Base-by-base conservation (phyloP, 53 echinoderm and acorn worm genomes). In the Hippasteria phrygiana region DNA sequence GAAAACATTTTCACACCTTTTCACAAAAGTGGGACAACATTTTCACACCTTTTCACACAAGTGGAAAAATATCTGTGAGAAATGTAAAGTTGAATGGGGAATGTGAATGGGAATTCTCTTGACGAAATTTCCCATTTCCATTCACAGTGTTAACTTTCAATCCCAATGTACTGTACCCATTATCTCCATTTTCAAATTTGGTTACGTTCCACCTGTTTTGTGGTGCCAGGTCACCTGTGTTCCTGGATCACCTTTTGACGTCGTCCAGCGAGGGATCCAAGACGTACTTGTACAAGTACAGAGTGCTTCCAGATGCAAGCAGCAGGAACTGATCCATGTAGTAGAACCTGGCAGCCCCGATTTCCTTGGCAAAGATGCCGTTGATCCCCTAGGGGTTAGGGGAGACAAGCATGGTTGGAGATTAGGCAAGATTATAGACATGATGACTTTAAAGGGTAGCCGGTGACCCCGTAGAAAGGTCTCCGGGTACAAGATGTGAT, bases 291-390 rank as follows among this genome's bases (percentile, higher is more conserved):
- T 99, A 94, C 48, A 99, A 31, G 89, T 89, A 90, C 31, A 99
- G 88, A 4, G 91, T 83, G 28, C 74, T 90, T 4, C 87, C 94
- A 56, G 88, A 93, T 38, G 88, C 53, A 3, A 96, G 73, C 31
- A 99, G 78, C 26, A 99, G 75, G 80, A 99, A 96, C 65, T 78
- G 91, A 90, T 99, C 96, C 54, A 99, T 72, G 56, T 99, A 99
- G 90, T 94, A 99, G 79, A 99, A 99, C 90, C 90, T 88, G 11
- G 91, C 92, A 59, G 93, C 92, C 24, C 91, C 90, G 87, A 99
- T 90, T 78, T 96, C 99, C 69, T 93, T 96, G 37, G 70, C 77
- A 85, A 92, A 96, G n/a, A 33, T 35, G 5, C 88, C 65, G 71
- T 93, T 93, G 20, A 20, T 48, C 48, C 89, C 92, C 96, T 96